Conservation (phyloP, 2,113 vertebrate genomes). For the Melanotaenia duboulayi region DNA sequence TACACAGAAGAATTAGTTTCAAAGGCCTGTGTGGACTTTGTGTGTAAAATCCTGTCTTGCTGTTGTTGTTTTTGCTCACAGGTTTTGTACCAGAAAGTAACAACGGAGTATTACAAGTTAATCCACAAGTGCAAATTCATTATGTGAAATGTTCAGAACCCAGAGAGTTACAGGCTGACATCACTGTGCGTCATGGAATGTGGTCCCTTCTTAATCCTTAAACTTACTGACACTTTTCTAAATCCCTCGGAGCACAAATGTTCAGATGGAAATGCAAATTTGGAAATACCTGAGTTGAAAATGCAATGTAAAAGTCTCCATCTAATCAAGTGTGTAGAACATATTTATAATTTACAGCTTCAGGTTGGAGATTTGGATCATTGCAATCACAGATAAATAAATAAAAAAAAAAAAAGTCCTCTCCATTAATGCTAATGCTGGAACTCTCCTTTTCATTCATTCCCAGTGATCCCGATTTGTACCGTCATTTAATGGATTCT, state of each 20-base stretch:
- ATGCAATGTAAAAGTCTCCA: not conserved
- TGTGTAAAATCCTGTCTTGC: not conserved
- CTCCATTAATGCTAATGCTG: no score
- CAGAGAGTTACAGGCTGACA: not conserved
- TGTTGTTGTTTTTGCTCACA: slow-evolving; percentile 18
- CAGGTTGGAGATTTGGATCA: no score
- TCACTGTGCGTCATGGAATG: not conserved
- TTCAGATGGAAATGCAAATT: not conserved
- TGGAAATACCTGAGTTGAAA: not conserved
- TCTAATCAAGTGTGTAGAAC: not conserved
- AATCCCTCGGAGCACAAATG: not conserved
- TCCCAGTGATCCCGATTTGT: no score
- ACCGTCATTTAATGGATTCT: no score
- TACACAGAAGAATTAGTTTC: slow-evolving; percentile 42
- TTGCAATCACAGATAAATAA: no score
- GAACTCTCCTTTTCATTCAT: no score
- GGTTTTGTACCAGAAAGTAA: slow-evolving; percentile 48
- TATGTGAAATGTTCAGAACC: slow-evolving; percentile 41
- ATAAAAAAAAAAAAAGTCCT: no score
- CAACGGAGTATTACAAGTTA: slow-evolving; percentile 26
- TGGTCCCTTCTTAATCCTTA: slow-evolving; percentile 48
- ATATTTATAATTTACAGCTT: no score
- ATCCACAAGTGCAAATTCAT: slow-evolving; percentile 63
- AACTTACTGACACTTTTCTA: not conserved
- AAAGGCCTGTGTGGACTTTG: slow-evolving; percentile 13